Base-by-base conservation (phyloP, 1,140 invertebrate genomes). In the Phthorimaea operculella region DNA sequence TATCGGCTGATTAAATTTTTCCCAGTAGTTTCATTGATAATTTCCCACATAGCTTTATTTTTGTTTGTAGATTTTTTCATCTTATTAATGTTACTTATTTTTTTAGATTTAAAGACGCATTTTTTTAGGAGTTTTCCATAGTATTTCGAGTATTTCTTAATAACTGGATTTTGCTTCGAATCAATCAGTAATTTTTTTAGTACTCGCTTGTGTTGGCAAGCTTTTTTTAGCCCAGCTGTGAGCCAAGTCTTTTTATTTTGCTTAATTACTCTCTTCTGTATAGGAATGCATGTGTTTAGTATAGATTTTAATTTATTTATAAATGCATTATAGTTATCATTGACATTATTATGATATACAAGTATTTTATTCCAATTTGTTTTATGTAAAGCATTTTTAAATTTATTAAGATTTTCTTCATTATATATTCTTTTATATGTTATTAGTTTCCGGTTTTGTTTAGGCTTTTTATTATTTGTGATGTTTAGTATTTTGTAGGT, bases 91-190 rank as follows among this genome's bases (percentile, higher is more conserved):
- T 34, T 16, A 33, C 36, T 8, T 9, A 17, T 8, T 16, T 28
- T 34, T 49, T 55, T 48, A 12, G 54, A 48, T 16, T 9, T 11
- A n/a, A 6, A 16, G 9, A 55, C 17, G 0, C 5, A 11, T 18
- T 48, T 48, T 55, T 55, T 49, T 21, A 55, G 17, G 7, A 17
- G 0, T 14, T 55, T 55, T 34, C 14, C 54, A 49, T 55, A 55
- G 10, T 4, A 17, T 48, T 55, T 55, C 6, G 21, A 28, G n/a
- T 49, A 49, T 17, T 48, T 12, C 6, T 49, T 48, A 8, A 21
- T 39, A 6, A 48, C 8, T 15, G 12, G 11, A 33, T 49, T 17
- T 17, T 55, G 34, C 9, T 50, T 34, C 18, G 18, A 12, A 14
- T 16, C 14, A 6, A 33, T 39, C 4, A 11, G 10, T 18, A 36